These are phyloP conservation scores for Atethmia centrago DNA, from an alignment of 2,888 invertebrate genomes.

Conservation along the genomic window DNA sequence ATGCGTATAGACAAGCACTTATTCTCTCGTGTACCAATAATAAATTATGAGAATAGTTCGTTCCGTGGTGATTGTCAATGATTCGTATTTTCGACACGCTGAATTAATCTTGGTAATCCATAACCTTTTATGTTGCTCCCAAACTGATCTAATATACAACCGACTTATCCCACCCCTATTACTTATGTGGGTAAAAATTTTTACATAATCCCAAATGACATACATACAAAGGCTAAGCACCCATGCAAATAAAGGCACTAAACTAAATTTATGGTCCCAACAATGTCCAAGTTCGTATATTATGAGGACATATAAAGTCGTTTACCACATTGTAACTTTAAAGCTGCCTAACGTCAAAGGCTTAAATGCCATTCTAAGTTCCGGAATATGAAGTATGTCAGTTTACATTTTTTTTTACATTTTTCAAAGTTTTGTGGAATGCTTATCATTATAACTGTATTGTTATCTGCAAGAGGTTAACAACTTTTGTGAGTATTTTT, in stretches of 20 bases:
- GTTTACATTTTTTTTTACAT: slow-evolving; percentile 32
- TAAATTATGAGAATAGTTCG: background rate
- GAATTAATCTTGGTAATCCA: slow-evolving; percentile 13
- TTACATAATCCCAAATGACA: slow-evolving; percentile 60
- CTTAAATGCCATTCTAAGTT: slow-evolving; percentile 32
- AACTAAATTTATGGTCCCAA: slow-evolving; percentile 64
- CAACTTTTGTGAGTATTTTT: background rate
- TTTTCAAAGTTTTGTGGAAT: slow-evolving; percentile 28
- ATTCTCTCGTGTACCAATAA: background rate
- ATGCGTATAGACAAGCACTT: background rate
- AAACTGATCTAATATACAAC: slow-evolving; percentile 41
- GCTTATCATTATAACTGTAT: background rate
- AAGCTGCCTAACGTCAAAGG: slow-evolving; percentile 50
- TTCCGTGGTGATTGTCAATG: background rate
- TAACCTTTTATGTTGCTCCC: slow-evolving; percentile 9
- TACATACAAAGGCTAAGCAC: slow-evolving; percentile 54
- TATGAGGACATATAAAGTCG: slow-evolving; percentile 61
- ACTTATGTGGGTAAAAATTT: slow-evolving; percentile 53
- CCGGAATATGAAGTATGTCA: slow-evolving; percentile 18
- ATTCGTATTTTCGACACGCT: background rate
- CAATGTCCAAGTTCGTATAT: slow-evolving; percentile 62
- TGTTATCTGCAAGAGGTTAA: background rate
- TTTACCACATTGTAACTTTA: slow-evolving; percentile 63
- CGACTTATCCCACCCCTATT: slow-evolving; percentile 26
- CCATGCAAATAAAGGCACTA: slow-evolving; percentile 63